A percentile compares a stretch with the other conserved stretches of the same genome.
phyloP scores from a whole-genome alignment of 2,797 vertebrate genomes.

The Galaxias olidus region DNA sequence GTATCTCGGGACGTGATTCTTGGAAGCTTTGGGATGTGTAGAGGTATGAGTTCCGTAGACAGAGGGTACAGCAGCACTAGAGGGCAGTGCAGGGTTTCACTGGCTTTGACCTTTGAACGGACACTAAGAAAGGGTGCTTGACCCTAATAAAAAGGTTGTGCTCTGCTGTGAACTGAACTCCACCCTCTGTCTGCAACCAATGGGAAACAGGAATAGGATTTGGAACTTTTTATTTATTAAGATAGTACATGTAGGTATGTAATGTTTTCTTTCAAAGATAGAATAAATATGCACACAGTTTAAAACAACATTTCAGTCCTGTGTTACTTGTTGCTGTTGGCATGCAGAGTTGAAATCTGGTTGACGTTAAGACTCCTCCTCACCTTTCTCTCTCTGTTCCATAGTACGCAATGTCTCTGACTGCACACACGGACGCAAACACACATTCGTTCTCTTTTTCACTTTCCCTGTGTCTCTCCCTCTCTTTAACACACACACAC shows the following conservation, averaged over 20 bases:
- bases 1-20: no score
- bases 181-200: slow-evolving; percentile 39
- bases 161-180: slow-evolving; percentile 38
- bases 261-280: slow-evolving; percentile 77
- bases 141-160: slow-evolving; percentile 57
- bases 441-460: background rate
- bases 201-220: slow-evolving; percentile 62
- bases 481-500: slow-evolving; percentile 11
- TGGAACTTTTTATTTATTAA: slow-evolving; percentile 68
- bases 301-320: slow-evolving; percentile 77
- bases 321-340: slow-evolving; percentile 76
- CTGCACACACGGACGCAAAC: slow-evolving; percentile 45
- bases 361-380: slow-evolving; percentile 71
- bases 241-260: slow-evolving; percentile 71
- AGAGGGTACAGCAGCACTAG: slow-evolving; percentile 83
- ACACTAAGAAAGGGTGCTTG: slow-evolving; percentile 66
- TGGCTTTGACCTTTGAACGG: slow-evolving; percentile 79
- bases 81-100: slow-evolving; percentile 87
- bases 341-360: slow-evolving; percentile 67
- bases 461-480: background rate
- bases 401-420: slow-evolving; percentile 65
- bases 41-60: slow-evolving; percentile 8
- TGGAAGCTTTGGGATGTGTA: background rate
- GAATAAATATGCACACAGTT: slow-evolving; percentile 74
- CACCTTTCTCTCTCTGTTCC: slow-evolving; percentile 57